Conservation (phyloP, 64 coral and sea anemone genomes). For the Stichodactyla helianthus region DNA sequence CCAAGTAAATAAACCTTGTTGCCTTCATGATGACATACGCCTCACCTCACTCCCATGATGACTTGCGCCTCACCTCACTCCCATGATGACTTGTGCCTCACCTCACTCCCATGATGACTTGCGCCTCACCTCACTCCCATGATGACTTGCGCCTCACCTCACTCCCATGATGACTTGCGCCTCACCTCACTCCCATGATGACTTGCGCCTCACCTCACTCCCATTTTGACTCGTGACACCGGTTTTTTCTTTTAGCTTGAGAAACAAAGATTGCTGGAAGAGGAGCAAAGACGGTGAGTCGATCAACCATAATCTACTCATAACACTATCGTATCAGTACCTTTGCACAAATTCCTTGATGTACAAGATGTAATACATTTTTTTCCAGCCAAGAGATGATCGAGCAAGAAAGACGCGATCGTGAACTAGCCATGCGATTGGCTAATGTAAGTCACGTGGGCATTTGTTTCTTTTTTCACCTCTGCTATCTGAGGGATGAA, state of each 20-base stretch:
- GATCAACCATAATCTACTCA: neutral
- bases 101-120: neutral
- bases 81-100: neutral
- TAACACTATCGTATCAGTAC: neutral
- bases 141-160: neutral
- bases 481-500: neutral
- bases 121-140: neutral
- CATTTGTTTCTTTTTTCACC: neutral
- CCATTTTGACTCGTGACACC: neutral
- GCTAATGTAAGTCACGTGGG: constrained; percentile 34
- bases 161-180: neutral
- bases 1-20: constrained; percentile 7
- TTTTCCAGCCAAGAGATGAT: constrained; percentile 42
- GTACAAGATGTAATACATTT: neutral
- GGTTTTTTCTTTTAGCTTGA: neutral
- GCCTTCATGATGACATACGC: neutral
- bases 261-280: constrained; percentile 29
- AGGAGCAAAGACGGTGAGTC: constrained; percentile 41
- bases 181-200: neutral
- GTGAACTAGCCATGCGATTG: constrained; percentile 64
- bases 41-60: neutral
- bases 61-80: neutral
- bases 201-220: neutral
- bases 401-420: constrained; percentile 66
- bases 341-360: no score